A percentile compares a stretch with the other conserved stretches of the same genome.
Evolutionary conservation across 2,888 invertebrate genomes (phyloP).

Genomic region (Drymonia ruficornis): DNA sequence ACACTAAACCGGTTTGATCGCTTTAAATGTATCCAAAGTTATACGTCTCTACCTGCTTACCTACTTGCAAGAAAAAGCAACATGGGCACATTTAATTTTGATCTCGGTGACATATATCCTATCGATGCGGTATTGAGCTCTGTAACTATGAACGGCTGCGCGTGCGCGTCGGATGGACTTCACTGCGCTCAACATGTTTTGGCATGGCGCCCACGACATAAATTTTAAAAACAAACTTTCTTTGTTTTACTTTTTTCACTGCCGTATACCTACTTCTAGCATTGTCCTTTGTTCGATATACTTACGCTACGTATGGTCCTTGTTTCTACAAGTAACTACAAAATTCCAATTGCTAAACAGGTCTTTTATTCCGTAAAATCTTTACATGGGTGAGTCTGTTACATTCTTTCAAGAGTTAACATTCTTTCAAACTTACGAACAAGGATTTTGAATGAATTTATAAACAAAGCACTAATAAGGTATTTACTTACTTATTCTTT

Average conservation of each 20-base stretch:
- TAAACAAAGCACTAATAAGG: too few species aligned
- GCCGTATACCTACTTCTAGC: constrained; percentile 14
- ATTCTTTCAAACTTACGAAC: too few species aligned
- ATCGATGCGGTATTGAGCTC: not conserved
- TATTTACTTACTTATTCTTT: too few species aligned
- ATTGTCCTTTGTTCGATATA: constrained; percentile 19
- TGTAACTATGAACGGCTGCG: not conserved
- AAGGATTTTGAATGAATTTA: too few species aligned
- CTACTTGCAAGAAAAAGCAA: not conserved
- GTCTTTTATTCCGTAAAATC: too few species aligned
- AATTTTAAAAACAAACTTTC: constrained; percentile 49
- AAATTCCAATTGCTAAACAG: too few species aligned
- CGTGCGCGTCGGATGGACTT: constrained; percentile 8
- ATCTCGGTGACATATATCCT: not conserved
- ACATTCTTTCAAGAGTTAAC: too few species aligned
- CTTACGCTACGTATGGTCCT: not conserved
- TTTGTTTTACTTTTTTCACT: constrained; percentile 29
- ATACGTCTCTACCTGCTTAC: too few species aligned
- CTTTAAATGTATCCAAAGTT: too few species aligned
- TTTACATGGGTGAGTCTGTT: too few species aligned
- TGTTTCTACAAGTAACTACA: too few species aligned
- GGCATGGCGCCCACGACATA: constrained; percentile 42
- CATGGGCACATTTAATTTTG: not conserved
- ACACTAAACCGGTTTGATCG: not conserved
- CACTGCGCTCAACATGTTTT: constrained; percentile 30